Evolutionary conservation across 1,140 invertebrate species (phyloP).

Genomic region (Lasioglossum baleicum): DNA sequence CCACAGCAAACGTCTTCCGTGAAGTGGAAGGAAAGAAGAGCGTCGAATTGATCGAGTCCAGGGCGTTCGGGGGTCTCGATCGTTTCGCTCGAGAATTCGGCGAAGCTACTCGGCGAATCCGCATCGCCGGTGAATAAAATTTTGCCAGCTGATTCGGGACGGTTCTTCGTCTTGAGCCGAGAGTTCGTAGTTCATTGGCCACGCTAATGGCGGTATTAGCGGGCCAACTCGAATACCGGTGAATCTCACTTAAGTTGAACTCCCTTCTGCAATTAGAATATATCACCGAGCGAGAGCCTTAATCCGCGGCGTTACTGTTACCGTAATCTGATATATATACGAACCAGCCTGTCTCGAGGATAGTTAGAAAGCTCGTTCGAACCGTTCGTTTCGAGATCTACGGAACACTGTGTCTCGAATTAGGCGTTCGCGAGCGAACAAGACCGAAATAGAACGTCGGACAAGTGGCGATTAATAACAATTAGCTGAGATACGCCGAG

Average conservation of each 20-base stretch:
- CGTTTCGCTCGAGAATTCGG: too few relatives aligned
- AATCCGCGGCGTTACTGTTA: background rate
- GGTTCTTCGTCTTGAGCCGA: background rate
- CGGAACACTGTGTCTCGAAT: background rate
- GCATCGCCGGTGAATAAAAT: too few relatives aligned
- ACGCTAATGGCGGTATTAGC: background rate
- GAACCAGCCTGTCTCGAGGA: too few relatives aligned
- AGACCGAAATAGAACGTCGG: conserved; percentile 5
- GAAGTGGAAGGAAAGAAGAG: background rate
- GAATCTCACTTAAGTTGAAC: conserved; percentile 7
- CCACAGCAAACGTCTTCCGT: background rate
- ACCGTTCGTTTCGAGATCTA: background rate
- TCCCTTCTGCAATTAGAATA: conserved; percentile 1
- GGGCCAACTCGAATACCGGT: conserved; percentile 1
- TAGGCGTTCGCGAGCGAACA: background rate
- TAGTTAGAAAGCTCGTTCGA: too few relatives aligned
- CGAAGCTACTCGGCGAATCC: too few relatives aligned
- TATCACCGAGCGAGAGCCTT: background rate
- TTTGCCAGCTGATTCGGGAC: too few relatives aligned
- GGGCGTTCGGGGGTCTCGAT: too few relatives aligned
- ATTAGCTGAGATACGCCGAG: conserved; percentile 17
- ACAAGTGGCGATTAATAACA: conserved; percentile 15
- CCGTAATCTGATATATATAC: background rate
- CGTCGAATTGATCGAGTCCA: background rate
- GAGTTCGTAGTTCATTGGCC: background rate